Percentiles rank a stretch among this genome's conserved stretches.
Evolutionary conservation across 2,113 vertebrate species (phyloP).

Genomic region (Otolemur garnettii): DNA sequence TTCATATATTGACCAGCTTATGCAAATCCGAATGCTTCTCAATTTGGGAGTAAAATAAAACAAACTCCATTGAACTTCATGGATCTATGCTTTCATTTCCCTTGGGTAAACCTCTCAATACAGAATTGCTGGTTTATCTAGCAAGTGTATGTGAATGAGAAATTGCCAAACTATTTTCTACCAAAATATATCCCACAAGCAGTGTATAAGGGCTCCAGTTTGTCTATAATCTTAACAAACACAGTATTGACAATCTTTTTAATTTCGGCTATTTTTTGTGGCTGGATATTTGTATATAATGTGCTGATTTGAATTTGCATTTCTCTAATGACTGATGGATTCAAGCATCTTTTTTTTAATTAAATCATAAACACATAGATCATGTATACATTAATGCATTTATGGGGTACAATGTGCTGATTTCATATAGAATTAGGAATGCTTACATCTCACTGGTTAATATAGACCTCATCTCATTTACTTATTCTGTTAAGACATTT

Average conservation of each 20-base stretch:
- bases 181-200: background rate
- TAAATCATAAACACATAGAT: too few species aligned
- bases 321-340: background rate
- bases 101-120: background rate
- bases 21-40: background rate
- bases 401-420: too few species aligned
- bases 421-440: too few species aligned
- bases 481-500: too few species aligned
- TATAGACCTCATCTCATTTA: too few species aligned
- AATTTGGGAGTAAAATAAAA: background rate
- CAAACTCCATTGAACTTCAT: background rate
- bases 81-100: background rate
- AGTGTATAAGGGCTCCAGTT: background rate
- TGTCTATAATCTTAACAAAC: background rate
- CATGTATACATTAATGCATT: too few species aligned
- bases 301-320: background rate
- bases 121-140: background rate
- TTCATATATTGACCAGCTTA: background rate
- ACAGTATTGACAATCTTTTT: background rate
- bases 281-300: background rate
- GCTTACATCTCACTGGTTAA: too few species aligned
- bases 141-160: background rate
- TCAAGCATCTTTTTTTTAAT: background rate
- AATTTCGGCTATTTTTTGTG: background rate
- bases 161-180: background rate